Evolutionary conservation across 2,113 vertebrate genomes (phyloP).

Genomic region (Vanacampus margaritifer): DNA sequence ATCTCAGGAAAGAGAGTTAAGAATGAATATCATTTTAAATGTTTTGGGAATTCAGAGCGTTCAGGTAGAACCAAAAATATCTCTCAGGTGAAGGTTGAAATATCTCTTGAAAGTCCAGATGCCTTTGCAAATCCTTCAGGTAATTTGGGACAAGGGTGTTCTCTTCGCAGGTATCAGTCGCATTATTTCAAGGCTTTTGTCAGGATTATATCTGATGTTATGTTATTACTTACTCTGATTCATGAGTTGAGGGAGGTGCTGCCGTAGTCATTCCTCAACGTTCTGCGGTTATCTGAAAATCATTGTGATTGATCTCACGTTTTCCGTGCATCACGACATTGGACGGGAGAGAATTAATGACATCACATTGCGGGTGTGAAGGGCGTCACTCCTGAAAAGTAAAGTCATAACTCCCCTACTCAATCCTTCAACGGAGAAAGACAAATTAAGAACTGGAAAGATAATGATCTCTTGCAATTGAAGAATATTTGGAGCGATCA

Average conservation of each 20-base stretch:
- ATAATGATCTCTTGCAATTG: slow-evolving; percentile 39
- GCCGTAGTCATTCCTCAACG: not conserved
- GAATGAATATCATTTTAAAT: not conserved
- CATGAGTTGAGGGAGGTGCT: slow-evolving; percentile 3
- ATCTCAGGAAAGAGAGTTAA: not conserved
- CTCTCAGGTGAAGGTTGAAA: not conserved
- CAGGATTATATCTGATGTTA: slow-evolving; percentile 8
- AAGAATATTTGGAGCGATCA: slow-evolving; percentile 34
- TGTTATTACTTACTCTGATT: slow-evolving; percentile 11
- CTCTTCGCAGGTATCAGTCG: not conserved
- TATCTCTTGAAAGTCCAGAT: not conserved
- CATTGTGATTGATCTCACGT: slow-evolving; percentile 9
- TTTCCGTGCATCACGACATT: slow-evolving; percentile 5
- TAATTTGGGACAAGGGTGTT: not conserved
- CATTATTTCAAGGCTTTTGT: slow-evolving; percentile 3
- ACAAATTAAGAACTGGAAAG: slow-evolving; percentile 41
- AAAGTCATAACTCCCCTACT: slow-evolving; percentile 15
- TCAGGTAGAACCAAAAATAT: not conserved
- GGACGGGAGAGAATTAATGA: slow-evolving; percentile 23
- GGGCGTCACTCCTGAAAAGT: slow-evolving; percentile 27
- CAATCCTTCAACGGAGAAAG: slow-evolving; percentile 31
- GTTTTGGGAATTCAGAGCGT: not conserved
- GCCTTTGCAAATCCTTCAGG: slow-evolving; percentile 1
- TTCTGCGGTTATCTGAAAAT: slow-evolving; percentile 5
- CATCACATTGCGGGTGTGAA: slow-evolving; percentile 41